Base-by-base conservation (phyloP, 2,797 vertebrate species). In the Lagodon rhomboides region DNA sequence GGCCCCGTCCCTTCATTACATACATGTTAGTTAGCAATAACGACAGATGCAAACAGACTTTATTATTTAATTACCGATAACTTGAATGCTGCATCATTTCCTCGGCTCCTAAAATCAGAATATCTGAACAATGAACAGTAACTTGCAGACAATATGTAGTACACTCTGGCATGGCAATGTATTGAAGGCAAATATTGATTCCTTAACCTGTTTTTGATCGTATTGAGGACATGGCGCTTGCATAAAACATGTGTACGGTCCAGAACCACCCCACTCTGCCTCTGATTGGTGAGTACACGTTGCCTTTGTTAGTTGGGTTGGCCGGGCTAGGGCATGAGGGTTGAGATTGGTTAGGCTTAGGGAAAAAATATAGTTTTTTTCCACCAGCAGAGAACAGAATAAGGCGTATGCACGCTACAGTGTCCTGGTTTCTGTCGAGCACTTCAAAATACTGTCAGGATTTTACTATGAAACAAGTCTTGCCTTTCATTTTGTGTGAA, bases 11-110 rank as follows among this genome's bases (percentile, higher is more conserved):
- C 11, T 25, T 17, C 51, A 50, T 64, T 34, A 30, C 44, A 56
- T 25, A 15, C 1, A 47, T 44, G 23, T 44, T 18, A 43, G 43
- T 56, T 25, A 72, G 43, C 61, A 53, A 15, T 27, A 44, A 51
- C 69, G 51, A 68, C 3, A 12, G n/a, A 68, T 47, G n/a, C 17
- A n/a, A 51, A 30, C 38, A 11, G 50, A 62, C 23, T 56, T 60
- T 47, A 3, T 27, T 56, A 3, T 51, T 67, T 34, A 47, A 47
- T 50, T 43, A 51, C 38, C 30, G 17, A 30, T 50, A 3, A 51
- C 17, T 44, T 64, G 25, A 62, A 61, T 49, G 27, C 25, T 20
- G 18, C 47, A n/a, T 11, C 58, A 20, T 61, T 73, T 61, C 18
- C 15, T 12, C 15, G 15, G 50, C 11, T 11, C 9, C 20, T 16